phyloP scores from a whole-genome alignment of 35 echinoderm and acorn worm species.

The Strongylocentrotus purpuratus region DNA sequence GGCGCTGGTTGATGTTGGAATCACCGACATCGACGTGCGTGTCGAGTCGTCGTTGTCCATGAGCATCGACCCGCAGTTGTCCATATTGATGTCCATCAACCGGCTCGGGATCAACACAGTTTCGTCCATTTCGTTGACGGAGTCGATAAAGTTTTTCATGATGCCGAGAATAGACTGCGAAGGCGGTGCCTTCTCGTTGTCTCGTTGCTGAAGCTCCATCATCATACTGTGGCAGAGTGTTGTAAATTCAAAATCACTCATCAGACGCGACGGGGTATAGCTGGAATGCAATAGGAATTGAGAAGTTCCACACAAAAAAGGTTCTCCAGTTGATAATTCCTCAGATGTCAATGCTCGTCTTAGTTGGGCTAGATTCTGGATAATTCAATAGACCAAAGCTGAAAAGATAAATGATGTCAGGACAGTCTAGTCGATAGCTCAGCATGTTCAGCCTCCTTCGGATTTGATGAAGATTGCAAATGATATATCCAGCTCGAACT shows the following conservation, averaged over 20 bases:
- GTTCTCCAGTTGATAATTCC: neutral
- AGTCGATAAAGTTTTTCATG: slow-evolving; percentile 95
- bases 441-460: neutral
- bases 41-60: neutral
- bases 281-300: neutral
- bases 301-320: neutral
- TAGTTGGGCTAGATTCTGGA: neutral
- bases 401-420: neutral
- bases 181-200: slow-evolving; percentile 49
- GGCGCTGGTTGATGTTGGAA: neutral
- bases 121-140: slow-evolving; percentile 98
- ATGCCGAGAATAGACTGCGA: slow-evolving; percentile 81
- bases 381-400: neutral
- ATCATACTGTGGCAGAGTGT: slow-evolving; percentile 10
- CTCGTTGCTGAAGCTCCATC: slow-evolving; percentile 51
- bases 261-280: neutral
- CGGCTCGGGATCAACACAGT: slow-evolving; percentile 95
- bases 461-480: neutral
- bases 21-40: neutral
- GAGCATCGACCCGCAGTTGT: slow-evolving; percentile 22
- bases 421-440: neutral
- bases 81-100: slow-evolving; percentile 82
- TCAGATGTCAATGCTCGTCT: neutral
- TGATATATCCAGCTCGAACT: neutral
- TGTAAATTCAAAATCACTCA: neutral